These are phyloP conservation scores for Psittacara wagleri DNA, from an alignment of 2,113 vertebrate species.

Conservation along the genomic window DNA sequence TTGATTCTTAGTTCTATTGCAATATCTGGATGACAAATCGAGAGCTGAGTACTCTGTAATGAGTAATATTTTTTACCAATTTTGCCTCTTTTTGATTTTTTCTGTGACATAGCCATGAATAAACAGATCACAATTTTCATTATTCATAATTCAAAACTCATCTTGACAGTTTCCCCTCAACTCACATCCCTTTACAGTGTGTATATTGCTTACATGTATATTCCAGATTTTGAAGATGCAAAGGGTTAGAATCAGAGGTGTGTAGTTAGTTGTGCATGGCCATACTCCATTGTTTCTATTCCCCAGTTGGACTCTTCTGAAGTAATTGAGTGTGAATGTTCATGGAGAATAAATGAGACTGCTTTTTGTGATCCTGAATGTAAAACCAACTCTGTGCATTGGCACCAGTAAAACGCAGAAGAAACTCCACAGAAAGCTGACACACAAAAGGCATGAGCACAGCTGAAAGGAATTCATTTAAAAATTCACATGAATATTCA, in stretches of 20 bases:
- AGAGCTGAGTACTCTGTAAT: not conserved
- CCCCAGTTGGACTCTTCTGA: slow-evolving; percentile 39
- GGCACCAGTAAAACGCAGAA: not conserved
- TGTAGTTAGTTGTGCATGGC: not conserved
- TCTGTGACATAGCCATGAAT: slow-evolving; percentile 1
- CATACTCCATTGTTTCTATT: not conserved
- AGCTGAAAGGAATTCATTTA: slow-evolving; percentile 43
- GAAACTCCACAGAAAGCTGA: slow-evolving; percentile 34
- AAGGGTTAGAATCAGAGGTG: not conserved
- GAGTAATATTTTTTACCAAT: slow-evolving; percentile 54
- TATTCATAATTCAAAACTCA: slow-evolving; percentile 22
- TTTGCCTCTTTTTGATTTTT: not conserved
- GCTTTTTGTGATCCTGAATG: slow-evolving; percentile 38
- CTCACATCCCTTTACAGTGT: not conserved
- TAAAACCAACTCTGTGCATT: slow-evolving; percentile 8
- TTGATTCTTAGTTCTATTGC: not conserved
- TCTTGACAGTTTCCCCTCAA: slow-evolving; percentile 14
- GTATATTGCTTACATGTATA: not conserved
- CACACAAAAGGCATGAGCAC: slow-evolving; percentile 24
- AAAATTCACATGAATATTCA: slow-evolving; percentile 61
- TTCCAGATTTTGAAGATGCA: not conserved
- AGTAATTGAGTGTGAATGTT: slow-evolving; percentile 46
- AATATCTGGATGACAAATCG: slow-evolving; percentile 9
- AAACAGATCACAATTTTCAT: slow-evolving; percentile 36
- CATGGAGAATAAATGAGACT: slow-evolving; percentile 44